Base-by-base conservation (phyloP, 1,140 invertebrate genomes). In the Lutraria rhynchaena region DNA sequence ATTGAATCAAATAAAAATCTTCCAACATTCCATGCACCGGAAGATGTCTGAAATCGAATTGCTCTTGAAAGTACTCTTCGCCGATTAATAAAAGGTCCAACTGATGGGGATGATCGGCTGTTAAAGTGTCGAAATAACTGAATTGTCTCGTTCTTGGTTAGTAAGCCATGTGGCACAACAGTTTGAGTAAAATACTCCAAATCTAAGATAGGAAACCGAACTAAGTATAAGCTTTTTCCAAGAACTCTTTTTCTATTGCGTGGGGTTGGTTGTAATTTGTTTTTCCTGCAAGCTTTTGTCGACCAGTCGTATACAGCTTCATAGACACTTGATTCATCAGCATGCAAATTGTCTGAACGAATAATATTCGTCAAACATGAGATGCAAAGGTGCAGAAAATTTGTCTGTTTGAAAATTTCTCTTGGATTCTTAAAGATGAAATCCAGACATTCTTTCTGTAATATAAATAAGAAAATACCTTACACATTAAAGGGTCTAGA, bases 1-100 rank as follows among this genome's bases (percentile, higher is more conserved):
- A 77, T 77, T 2, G 74, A 55, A 55, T 77, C 74, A 53, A 37
- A 63, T 24, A 63, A 51, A 57, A 33, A 53, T 13, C 44, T 60
- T 13, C 74, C 74, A 17, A 77, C 74, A 46, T 77, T 77, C 74
- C 74, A 77, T 9, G 60, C 55, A 51, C 74, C 74, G 22, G 74
- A 77, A 46, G 58, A 51, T 13, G 31, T 35, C 19, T 77, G 57
- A 51, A 77, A 77, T 35, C 74, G 46, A 15, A 61, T 31, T 1
- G 46, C 74, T 15, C 74, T 41, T n/a, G 74, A 63, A 41, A 77
- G 31, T 33, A 57, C 55, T 22, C 74, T 22, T 22, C 74, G n/a
- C 13, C 55, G 41, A 15, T 27, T 65, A 46, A 61, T 77, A 37
- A 77, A 77, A 13, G 44, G 57, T 22, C 27, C 74, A 9, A 77